Evolutionary conservation across 2,888 invertebrate genomes (phyloP).

Genomic region (Rhaphigaster nebulosa): DNA sequence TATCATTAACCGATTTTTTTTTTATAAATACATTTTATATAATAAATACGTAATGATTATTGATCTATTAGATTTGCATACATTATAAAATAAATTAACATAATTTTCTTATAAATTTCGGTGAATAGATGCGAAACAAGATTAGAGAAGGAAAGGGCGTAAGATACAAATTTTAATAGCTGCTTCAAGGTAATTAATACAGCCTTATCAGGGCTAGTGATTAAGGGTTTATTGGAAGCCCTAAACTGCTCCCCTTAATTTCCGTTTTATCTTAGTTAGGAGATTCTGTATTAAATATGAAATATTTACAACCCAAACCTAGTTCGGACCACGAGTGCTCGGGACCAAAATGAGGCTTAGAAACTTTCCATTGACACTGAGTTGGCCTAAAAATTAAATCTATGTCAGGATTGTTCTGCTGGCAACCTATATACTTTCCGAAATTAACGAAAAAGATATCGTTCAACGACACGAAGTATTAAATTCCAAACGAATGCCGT

Average conservation of each 20-base stretch:
- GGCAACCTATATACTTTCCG: neutral
- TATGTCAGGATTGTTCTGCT: neutral
- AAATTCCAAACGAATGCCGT: too few relatives aligned
- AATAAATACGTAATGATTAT: neutral
- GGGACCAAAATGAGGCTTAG: neutral
- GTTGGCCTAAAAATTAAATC: neutral
- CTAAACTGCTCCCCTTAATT: conserved; percentile 11
- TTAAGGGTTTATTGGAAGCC: conserved; percentile 50
- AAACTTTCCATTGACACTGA: neutral
- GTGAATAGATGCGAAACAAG: neutral
- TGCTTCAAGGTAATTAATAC: conserved; percentile 26
- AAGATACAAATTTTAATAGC: conserved; percentile 32
- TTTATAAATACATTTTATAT: too few relatives aligned
- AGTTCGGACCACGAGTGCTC: neutral
- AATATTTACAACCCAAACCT: conserved; percentile 13
- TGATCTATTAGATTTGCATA: neutral
- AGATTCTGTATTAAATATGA: conserved; percentile 22
- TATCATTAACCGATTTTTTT: too few relatives aligned
- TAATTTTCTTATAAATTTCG: conserved; percentile 35
- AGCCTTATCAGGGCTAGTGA: conserved; percentile 34
- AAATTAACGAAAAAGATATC: too few relatives aligned
- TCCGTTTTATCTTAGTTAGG: conserved; percentile 28
- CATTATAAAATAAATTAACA: neutral
- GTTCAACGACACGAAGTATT: too few relatives aligned
- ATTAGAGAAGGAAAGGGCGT: conserved; percentile 18